Percentiles rank a stretch among this genome's conserved stretches.
Evolutionary conservation across 2,888 invertebrate species (phyloP).

Genomic region (Tetropium fuscum): DNA sequence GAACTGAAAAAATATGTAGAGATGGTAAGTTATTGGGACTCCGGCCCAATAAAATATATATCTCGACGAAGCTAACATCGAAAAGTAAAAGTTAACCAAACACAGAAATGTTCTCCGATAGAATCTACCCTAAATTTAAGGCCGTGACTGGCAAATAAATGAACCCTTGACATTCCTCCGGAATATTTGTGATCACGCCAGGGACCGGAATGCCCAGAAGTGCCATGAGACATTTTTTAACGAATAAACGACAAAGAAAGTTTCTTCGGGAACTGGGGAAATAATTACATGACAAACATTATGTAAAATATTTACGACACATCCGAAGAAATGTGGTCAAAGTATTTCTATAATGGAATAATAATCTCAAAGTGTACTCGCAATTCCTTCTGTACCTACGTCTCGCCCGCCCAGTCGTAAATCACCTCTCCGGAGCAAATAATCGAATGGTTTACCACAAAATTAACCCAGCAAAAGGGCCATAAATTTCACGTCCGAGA

Average conservation of each 20-base stretch:
- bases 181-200: conserved; percentile 29
- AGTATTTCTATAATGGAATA: no score
- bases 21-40: no score
- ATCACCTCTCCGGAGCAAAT: conserved; percentile 30
- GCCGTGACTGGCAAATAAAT: conserved; percentile 61
- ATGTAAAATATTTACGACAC: no score
- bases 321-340: no score
- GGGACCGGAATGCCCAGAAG: conserved; percentile 13
- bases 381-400: no score
- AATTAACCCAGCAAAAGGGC: conserved; percentile 42
- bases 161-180: conserved; percentile 40
- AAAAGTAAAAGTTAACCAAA: conserved; percentile 25
- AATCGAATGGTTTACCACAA: conserved; percentile 42
- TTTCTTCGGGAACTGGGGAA: no score
- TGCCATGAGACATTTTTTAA: conserved; percentile 29
- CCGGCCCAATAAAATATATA: conserved; percentile 21
- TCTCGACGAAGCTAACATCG: conserved; percentile 21
- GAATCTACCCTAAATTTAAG: conserved; percentile 63
- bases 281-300: no score
- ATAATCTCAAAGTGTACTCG: no score
- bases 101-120: conserved; percentile 46
- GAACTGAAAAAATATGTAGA: no score
- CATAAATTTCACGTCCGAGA: conserved; percentile 39
- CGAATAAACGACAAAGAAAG: no score
- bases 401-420: conserved; percentile 38